Base-by-base conservation (phyloP, 2,797 vertebrate genomes). In the Halcyon badia region DNA sequence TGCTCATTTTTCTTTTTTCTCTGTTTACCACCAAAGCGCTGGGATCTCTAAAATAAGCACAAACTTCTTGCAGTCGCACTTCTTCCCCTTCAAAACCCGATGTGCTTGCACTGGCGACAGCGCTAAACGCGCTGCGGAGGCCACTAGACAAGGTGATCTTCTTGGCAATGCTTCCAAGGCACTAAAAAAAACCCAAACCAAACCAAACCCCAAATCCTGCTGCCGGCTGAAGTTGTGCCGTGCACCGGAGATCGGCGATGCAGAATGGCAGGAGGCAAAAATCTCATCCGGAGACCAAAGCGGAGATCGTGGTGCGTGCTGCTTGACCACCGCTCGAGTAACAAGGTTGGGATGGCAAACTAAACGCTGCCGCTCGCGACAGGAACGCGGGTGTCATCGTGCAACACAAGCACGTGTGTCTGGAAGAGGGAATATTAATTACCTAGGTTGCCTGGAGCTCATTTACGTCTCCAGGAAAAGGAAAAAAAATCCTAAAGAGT, bases 91-190 rank as follows among this genome's bases (percentile, higher is more conserved):
- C 54, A 56, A 86, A 96, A 70, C 22, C 21, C 60, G 54, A 39
- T 1, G 2, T 30, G 64, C 39, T 87, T 76, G 54, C 10, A 35
- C 6, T 14, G 57, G 33, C 16, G 1, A 60, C n/a, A 72, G 33
- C 5, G 39, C 10, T 56, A 46, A 69, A 80, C 16, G 26, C 21
- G 14, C 51, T 33, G 33, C 1, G 5, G 70, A n/a, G 49, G 51
- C 57, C 78, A 61, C 48, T n/a, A 51, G 46, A 57, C 84, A 86
- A 82, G 61, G 37, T 46, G 82, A 85, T 14, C 30, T 14, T 84
- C 51, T 70, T 90, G 79, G 84, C 39, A 75, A 61, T 20, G 79
- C 85, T 91, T 56, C 83, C 31, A 48, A 91, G 69, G 61, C 82
- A 10, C 41, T 58, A 56, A 70, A 87, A 78, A 57, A 58, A 6